phyloP scores from a whole-genome alignment of 64 coral and sea anemone species.

The Montipora cactus region DNA sequence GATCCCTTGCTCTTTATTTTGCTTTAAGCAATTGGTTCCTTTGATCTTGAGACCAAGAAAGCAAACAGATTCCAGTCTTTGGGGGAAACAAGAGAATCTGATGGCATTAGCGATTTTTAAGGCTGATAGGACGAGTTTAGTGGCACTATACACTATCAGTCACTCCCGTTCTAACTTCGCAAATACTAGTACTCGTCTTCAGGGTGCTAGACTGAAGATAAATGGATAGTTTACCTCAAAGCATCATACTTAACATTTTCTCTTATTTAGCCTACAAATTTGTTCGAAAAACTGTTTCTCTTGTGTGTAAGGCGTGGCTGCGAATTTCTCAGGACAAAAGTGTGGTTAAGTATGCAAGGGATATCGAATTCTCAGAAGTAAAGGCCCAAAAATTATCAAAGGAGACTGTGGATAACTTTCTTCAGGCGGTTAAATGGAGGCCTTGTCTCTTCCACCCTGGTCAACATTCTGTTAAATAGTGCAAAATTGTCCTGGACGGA shows the following conservation, averaged over 20 bases:
- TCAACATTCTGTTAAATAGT: background rate
- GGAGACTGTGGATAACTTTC: background rate
- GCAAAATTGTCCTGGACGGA: background rate
- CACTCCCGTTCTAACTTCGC: background rate
- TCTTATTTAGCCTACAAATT: background rate
- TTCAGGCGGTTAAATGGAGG: background rate
- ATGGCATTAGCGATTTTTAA: background rate
- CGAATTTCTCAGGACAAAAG: background rate
- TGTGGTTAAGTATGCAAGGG: background rate
- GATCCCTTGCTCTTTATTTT: background rate
- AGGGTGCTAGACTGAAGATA: background rate
- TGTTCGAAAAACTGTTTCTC: background rate
- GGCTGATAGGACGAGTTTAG: background rate
- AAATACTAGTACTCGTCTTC: background rate
- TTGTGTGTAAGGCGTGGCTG: background rate
- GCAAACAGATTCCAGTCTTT: background rate
- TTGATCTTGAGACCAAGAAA: background rate
- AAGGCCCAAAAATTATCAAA: background rate
- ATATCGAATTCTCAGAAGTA: background rate
- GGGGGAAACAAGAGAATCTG: background rate
- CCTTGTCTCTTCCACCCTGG: background rate
- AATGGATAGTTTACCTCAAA: background rate
- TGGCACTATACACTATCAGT: background rate
- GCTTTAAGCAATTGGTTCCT: background rate
- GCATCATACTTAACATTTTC: background rate